phyloP scores from a whole-genome alignment of 1,140 invertebrate genomes.

The Nephila pilipes region DNA sequence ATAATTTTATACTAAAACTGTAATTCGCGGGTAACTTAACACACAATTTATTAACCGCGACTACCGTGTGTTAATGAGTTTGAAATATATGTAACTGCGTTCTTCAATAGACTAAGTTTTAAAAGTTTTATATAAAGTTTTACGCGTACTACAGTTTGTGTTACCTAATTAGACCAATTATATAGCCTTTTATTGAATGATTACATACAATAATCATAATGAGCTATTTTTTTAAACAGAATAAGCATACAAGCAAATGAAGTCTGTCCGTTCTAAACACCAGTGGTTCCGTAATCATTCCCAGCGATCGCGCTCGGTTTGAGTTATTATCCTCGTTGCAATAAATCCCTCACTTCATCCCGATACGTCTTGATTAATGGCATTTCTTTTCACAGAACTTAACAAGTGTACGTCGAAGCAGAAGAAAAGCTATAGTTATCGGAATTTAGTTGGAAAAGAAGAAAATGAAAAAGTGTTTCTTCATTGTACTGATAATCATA shows the following conservation, averaged over 20 bases:
- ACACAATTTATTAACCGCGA: no score
- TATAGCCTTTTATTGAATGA: no score
- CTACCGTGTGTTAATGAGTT: no score
- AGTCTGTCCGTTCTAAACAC: background rate
- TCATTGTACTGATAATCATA: slow-evolving; percentile 57
- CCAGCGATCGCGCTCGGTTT: background rate
- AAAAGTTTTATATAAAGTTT: no score
- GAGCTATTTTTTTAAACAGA: no score
- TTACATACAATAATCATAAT: no score
- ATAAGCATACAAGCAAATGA: background rate
- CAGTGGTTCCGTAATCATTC: background rate
- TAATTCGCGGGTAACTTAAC: no score
- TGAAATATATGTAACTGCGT: no score
- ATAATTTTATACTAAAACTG: no score
- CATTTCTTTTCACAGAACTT: slow-evolving; percentile 26
- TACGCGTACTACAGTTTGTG: no score
- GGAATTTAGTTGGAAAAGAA: slow-evolving; percentile 37
- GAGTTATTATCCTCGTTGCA: slow-evolving; percentile 16
- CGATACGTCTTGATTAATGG: slow-evolving; percentile 48
- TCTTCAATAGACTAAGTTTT: no score
- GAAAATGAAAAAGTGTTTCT: slow-evolving; percentile 14
- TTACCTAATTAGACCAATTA: no score
- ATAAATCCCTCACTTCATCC: slow-evolving; percentile 43
- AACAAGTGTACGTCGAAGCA: slow-evolving; percentile 18
- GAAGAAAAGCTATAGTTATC: slow-evolving; percentile 11